A percentile compares a stretch with the other conserved stretches of the same genome.
Conservation (phyloP, 2,888 invertebrate genomes). For the Podotricha telesiphe region DNA sequence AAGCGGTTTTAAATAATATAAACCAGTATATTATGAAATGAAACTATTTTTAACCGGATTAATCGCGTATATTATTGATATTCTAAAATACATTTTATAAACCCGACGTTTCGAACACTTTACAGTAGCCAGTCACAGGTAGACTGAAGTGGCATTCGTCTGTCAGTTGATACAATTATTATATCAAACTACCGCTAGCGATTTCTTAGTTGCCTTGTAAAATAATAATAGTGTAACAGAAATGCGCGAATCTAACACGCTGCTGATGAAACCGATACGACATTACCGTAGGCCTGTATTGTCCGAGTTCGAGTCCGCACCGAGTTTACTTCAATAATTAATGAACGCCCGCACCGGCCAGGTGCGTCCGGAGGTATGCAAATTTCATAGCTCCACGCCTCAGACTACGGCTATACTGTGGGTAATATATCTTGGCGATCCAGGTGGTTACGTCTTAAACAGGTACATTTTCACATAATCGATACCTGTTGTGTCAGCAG, state of each 20-base stretch:
- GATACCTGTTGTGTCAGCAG: constrained; percentile 1
- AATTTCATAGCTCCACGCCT: constrained; percentile 44
- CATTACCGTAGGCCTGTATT: constrained; percentile 11
- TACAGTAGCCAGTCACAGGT: no score
- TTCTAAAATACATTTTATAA: no score
- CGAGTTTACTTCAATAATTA: constrained; percentile 58
- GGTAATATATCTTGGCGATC: constrained; percentile 26
- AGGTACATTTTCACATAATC: constrained; percentile 9
- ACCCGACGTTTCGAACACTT: no score
- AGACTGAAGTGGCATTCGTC: no score
- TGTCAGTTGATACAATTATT: no score
- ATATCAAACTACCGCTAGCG: no score
- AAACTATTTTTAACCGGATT: no score
- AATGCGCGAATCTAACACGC: neutral
- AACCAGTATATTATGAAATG: no score
- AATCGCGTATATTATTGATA: no score
- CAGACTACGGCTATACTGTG: constrained; percentile 13
- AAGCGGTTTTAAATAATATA: neutral
- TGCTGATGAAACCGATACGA: constrained; percentile 8
- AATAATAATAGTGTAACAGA: neutral
- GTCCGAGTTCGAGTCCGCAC: constrained; percentile 48
- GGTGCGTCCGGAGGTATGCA: constrained; percentile 46
- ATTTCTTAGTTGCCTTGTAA: no score
- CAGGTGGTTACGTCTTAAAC: constrained; percentile 21
- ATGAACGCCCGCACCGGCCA: constrained; percentile 53